A percentile compares a stretch with the other conserved stretches of the same genome.
Evolutionary conservation across 2,888 invertebrate species (phyloP).

Genomic region (Gastracanthus pulcherrimus): DNA sequence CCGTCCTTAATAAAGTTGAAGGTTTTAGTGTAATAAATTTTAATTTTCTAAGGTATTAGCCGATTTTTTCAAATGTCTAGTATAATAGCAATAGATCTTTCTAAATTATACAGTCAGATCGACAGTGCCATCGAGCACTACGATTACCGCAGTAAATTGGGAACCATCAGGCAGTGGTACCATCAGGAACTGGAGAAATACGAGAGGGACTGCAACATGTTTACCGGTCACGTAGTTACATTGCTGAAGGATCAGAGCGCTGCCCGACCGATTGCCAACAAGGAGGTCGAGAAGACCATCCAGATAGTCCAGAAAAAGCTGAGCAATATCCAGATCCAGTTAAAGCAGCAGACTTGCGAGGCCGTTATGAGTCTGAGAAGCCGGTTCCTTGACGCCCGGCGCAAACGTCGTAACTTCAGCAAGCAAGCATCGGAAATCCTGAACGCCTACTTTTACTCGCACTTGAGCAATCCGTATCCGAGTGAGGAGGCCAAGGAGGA

Average conservation of each 20-base stretch:
- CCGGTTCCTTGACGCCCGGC: conserved; percentile 85
- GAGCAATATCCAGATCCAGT: conserved; percentile 97
- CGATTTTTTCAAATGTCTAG: no score
- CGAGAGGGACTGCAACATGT: conserved; percentile 99
- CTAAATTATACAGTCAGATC: conserved; percentile 80
- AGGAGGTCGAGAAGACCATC: conserved; percentile 99
- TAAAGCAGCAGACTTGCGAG: conserved; percentile 99
- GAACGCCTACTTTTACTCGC: conserved; percentile 99
- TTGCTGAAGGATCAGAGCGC: conserved; percentile 96
- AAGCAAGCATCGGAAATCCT: conserved; percentile 99
- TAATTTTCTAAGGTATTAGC: no score
- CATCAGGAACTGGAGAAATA: conserved; percentile 99
- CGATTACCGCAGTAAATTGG: conserved; percentile 98
- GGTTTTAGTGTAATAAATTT: no score
- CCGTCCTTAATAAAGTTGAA: no score
- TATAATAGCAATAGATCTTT: no score
- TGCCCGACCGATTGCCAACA: conserved; percentile 97
- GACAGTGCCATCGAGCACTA: conserved; percentile 99
- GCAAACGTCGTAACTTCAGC: conserved; percentile 98
- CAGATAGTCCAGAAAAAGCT: conserved; percentile 99
- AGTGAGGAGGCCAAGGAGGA: conserved; percentile 99
- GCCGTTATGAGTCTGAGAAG: conserved; percentile 99
- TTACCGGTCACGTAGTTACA: conserved; percentile 99
- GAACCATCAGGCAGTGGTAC: conserved; percentile 98
- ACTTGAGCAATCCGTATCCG: conserved; percentile 99